A percentile compares a stretch with the other conserved stretches of the same genome.
phyloP scores from a whole-genome alignment of 2,113 vertebrate genomes.

The Marmota flaviventris region DNA sequence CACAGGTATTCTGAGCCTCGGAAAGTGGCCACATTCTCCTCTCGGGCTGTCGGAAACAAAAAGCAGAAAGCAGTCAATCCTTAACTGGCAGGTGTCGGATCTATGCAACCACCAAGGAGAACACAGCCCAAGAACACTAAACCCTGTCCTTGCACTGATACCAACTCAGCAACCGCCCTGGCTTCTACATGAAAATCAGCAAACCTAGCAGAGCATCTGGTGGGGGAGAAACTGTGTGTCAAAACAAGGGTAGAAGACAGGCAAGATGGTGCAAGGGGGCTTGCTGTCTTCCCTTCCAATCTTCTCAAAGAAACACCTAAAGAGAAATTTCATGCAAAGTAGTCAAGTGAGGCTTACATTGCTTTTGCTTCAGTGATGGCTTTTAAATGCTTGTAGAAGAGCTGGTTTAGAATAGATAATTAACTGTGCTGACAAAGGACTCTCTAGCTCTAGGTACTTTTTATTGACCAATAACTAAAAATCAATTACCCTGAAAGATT shows the following conservation, averaged over 20 bases:
- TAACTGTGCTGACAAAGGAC: conserved; percentile 68
- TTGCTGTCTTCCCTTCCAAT: neutral
- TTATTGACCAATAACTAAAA: conserved; percentile 78
- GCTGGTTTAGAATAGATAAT: conserved; percentile 61
- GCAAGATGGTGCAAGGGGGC: neutral
- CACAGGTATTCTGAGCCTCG: conserved; percentile 98
- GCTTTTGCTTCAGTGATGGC: neutral
- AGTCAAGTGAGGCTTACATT: neutral
- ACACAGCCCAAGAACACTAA: neutral
- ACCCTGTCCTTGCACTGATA: neutral
- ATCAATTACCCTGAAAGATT: conserved; percentile 74
- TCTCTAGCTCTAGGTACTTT: conserved; percentile 67
- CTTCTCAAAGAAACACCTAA: neutral
- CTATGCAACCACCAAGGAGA: neutral
- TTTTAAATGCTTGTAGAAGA: conserved; percentile 30
- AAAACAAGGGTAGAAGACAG: neutral
- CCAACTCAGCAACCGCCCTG: neutral
- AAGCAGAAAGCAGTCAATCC: conserved; percentile 62
- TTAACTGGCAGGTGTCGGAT: neutral
- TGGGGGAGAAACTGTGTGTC: neutral
- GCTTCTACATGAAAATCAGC: neutral
- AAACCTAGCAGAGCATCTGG: neutral
- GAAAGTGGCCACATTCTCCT: conserved; percentile 98
- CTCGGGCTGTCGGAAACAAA: conserved; percentile 90
- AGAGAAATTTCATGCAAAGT: conserved; percentile 27